Evolutionary conservation across 1,140 invertebrate genomes (phyloP).

Genomic region (Cepaea nemoralis): DNA sequence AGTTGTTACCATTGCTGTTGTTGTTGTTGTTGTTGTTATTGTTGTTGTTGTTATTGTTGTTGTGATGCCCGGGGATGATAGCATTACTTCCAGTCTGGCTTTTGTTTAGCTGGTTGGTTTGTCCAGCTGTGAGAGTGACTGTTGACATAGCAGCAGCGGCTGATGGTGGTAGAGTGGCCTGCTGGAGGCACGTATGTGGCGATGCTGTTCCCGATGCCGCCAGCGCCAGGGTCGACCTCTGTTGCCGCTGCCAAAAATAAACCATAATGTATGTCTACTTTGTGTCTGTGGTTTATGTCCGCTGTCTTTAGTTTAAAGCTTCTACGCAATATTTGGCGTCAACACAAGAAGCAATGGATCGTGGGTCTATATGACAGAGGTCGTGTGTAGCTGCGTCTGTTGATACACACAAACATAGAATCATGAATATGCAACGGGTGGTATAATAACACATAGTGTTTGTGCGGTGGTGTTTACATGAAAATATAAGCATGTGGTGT

Average conservation of each 20-base stretch:
- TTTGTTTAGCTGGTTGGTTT: not conserved
- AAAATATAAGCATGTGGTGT: no score
- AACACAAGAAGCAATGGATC: no score
- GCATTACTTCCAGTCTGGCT: not conserved
- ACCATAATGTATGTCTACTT: constrained; percentile 3
- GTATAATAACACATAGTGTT: no score
- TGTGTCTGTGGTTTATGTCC: not conserved
- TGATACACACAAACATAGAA: no score
- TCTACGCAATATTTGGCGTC: no score
- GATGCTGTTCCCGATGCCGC: not conserved
- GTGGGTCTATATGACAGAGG: no score
- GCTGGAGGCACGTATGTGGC: not conserved
- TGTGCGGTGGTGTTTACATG: no score
- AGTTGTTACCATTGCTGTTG: not conserved
- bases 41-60: not conserved
- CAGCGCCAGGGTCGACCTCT: not conserved
- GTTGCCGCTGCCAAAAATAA: constrained; percentile 7
- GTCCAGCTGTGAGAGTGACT: not conserved
- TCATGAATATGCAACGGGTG: no score
- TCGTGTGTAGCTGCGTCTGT: no score
- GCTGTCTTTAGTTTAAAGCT: not conserved
- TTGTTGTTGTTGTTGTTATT: not conserved
- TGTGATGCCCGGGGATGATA: not conserved
- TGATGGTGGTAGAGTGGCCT: not conserved
- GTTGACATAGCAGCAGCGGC: not conserved